A percentile compares a stretch with the other conserved stretches of the same genome.
Conservation (phyloP, 2,888 invertebrate genomes). For the Melanostoma mellinum region DNA sequence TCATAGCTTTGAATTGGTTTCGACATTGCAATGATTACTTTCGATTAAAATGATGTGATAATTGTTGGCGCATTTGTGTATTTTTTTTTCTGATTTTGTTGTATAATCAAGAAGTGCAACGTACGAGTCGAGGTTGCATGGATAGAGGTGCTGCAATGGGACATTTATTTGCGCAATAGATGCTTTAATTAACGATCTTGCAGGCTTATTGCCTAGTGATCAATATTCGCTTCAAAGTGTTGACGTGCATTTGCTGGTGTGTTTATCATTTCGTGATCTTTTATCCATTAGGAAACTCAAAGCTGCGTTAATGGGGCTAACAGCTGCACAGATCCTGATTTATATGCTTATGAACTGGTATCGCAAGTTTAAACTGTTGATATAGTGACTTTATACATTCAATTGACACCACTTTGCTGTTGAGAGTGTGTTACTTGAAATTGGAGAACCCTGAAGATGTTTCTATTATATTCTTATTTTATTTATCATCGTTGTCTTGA, state of each 20-base stretch:
- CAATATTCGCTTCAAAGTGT: slow-evolving; percentile 1
- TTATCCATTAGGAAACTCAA: too few relatives aligned
- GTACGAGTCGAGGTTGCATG: neutral
- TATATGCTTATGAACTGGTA: too few relatives aligned
- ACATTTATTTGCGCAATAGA: slow-evolving; percentile 10
- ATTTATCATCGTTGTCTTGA: too few relatives aligned
- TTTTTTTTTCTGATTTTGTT: slow-evolving; percentile 3
- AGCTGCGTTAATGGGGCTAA: too few relatives aligned
- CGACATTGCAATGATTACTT: slow-evolving; percentile 62
- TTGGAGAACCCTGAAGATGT: too few relatives aligned
- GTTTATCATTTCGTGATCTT: too few relatives aligned
- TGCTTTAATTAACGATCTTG: slow-evolving; percentile 28
- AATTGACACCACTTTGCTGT: too few relatives aligned
- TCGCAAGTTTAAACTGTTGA: too few relatives aligned
- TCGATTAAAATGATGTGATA: slow-evolving; percentile 66
- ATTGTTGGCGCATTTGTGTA: slow-evolving; percentile 32
- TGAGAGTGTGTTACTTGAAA: too few relatives aligned
- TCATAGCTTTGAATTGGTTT: slow-evolving; percentile 60
- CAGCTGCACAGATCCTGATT: too few relatives aligned
- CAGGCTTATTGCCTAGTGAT: slow-evolving; percentile 6
- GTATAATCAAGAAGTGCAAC: slow-evolving; percentile 41
- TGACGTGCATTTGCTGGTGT: slow-evolving; percentile 18
- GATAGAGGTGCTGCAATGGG: neutral
- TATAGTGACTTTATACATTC: too few relatives aligned
- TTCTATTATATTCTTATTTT: too few relatives aligned